Evolutionary conservation across 2,797 vertebrate genomes (phyloP).

Genomic region (Heliangelus exortis): DNA sequence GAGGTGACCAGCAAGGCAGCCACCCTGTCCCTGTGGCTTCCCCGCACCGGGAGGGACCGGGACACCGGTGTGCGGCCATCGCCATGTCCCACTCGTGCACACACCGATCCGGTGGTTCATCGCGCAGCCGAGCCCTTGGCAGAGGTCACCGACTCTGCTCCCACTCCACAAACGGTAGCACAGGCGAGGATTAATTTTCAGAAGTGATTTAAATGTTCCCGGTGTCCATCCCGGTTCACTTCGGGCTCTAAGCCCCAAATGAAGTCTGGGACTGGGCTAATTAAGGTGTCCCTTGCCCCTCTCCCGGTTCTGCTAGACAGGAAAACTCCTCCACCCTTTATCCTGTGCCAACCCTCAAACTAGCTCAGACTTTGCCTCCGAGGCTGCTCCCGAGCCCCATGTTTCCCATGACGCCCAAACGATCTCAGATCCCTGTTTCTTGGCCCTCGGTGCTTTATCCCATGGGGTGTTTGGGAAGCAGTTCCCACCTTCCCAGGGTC

Average conservation of each 20-base stretch:
- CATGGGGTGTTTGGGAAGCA: fast-evolving
- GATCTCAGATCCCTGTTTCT: background rate
- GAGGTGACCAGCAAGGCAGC: fast-evolving
- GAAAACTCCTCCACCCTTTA: slow-evolving; percentile 38
- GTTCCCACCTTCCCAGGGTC: background rate
- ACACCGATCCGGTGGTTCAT: slow-evolving; percentile 18
- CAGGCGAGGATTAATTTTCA: slow-evolving; percentile 27
- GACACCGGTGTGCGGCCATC: background rate
- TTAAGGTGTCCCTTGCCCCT: slow-evolving; percentile 2
- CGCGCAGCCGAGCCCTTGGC: slow-evolving; percentile 63
- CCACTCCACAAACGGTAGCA: background rate
- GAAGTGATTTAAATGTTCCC: slow-evolving; percentile 21
- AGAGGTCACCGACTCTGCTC: slow-evolving; percentile 47
- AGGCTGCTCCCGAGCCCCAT: slow-evolving; percentile 9
- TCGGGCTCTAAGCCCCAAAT: background rate
- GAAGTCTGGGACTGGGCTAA: slow-evolving; percentile 19
- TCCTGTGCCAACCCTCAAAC: slow-evolving; percentile 49
- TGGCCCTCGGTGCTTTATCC: background rate
- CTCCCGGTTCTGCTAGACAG: background rate
- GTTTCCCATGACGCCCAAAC: background rate
- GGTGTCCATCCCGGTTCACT: slow-evolving; percentile 11
- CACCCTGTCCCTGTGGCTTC: background rate
- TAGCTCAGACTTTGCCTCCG: slow-evolving; percentile 4
- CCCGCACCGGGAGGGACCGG: background rate
- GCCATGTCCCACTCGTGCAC: slow-evolving; percentile 49